A percentile compares a stretch with the other conserved stretches of the same genome.
Conservation (phyloP, 2,113 vertebrate genomes). For the Pyrgilauda ruficollis region DNA sequence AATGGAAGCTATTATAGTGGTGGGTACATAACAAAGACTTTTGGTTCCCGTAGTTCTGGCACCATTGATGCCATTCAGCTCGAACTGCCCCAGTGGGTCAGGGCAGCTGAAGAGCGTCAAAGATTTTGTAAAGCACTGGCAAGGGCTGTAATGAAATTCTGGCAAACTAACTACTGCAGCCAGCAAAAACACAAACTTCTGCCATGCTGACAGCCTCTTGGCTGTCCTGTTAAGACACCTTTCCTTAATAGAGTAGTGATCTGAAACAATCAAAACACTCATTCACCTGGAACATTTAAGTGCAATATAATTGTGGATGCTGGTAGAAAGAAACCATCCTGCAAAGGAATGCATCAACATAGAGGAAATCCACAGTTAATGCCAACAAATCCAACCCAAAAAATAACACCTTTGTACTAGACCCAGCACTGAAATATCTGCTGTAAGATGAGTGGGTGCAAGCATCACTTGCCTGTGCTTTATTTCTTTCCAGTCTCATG, state of each 20-base stretch:
- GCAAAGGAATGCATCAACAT: not conserved
- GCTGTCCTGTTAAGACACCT: not conserved
- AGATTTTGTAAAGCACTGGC: slow-evolving; percentile 57
- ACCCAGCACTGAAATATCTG: not conserved
- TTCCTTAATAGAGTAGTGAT: not conserved
- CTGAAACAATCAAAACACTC: not conserved
- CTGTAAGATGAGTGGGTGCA: not conserved
- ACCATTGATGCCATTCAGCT: slow-evolving; percentile 59
- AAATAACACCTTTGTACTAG: not conserved
- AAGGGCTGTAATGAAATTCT: slow-evolving; percentile 52
- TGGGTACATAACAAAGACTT: slow-evolving; percentile 50
- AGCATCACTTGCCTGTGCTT: not conserved
- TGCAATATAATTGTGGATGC: not conserved
- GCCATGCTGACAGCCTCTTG: not conserved
- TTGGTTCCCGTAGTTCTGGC: slow-evolving; percentile 43
- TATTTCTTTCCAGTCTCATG: not conserved
- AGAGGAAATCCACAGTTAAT: not conserved
- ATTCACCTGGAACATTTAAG: not conserved
- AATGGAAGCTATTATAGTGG: slow-evolving; percentile 58
- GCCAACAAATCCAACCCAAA: not conserved
- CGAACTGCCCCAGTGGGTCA: slow-evolving; percentile 58
- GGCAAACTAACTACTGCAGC: slow-evolving; percentile 46
- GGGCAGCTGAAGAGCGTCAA: slow-evolving; percentile 12
- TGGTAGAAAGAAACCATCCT: not conserved
- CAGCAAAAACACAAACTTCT: not conserved